Evolutionary conservation across 2,113 vertebrate species (phyloP), one percentile per base, ranked within the genome.

Genomic region (Ariopsis seemanni): DNA sequence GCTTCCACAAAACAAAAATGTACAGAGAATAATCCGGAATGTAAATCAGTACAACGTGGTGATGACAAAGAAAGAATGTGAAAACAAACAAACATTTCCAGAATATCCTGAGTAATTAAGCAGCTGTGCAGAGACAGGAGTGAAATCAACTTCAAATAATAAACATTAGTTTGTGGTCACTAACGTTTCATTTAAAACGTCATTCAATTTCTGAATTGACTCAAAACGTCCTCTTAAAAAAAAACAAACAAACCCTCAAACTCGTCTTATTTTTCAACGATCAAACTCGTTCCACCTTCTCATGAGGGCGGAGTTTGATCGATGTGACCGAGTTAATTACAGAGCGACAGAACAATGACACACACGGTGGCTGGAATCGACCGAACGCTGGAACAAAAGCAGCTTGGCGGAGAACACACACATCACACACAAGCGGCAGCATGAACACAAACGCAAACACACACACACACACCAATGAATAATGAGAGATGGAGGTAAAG

Each of bases 291-390:
- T 22, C 48, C 8, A 20, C n/a, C 18, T 79, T 18, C 53, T 85
- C 52, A 50, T 72, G 14, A 60, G 55, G 57, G n/a, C 7, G 55
- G n/a, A n/a, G 83, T 48, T 42, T 60, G 27, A 85, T 27, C 67
- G 22, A 4, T 1, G n/a, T 7, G 20, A 14, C 10, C 4, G 15
- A 55, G 52, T 57, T 80, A 81, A 81, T 81, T 18, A 60, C 75
- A 78, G 50, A 78, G 57, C 53, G 67, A 72, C 88, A 87, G 50
- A 89, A 83, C 85, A 75, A 34, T 82, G 82, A 90, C 87, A 85
- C 87, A 82, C 48, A 53, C 55, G 67, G 82, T 27, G 34, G 84
- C 69, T 50, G 14, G 75, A 82, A 15, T 25, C 75, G n/a, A 27
- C 34, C 42, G 81, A 83, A 83, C 81, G 83, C 62, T 80, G 82